A percentile compares a stretch with the other conserved stretches of the same genome.
Conservation (phyloP, 2,797 vertebrate genomes). For the Pangasius mekongensis region DNA sequence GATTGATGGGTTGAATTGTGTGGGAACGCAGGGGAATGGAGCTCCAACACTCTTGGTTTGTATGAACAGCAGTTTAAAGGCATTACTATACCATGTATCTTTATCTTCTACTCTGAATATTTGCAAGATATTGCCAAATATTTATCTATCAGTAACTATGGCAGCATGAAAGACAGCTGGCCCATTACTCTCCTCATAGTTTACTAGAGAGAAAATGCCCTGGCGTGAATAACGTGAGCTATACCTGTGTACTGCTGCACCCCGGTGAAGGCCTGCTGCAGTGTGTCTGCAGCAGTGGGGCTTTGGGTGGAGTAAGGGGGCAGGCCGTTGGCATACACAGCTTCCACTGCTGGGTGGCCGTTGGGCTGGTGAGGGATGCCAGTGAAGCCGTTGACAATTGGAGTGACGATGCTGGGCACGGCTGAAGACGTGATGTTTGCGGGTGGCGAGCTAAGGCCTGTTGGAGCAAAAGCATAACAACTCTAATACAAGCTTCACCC, state of each 20-base stretch:
- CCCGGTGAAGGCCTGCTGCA: slow-evolving; percentile 95
- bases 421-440: slow-evolving; percentile 88
- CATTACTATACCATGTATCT: background rate
- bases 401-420: slow-evolving; percentile 90
- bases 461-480: slow-evolving; percentile 45
- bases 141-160: background rate
- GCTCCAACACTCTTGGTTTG: background rate
- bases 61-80: background rate
- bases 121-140: background rate
- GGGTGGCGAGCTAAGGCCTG: slow-evolving; percentile 94
- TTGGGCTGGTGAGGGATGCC: slow-evolving; percentile 93
- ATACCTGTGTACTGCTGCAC: slow-evolving; percentile 98
- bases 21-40: background rate
- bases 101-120: background rate
- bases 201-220: background rate
- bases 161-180: background rate
- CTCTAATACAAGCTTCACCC: slow-evolving; percentile 39
- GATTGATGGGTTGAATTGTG: background rate
- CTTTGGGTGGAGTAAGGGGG: slow-evolving; percentile 95
- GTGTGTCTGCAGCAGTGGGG: slow-evolving; percentile 90
- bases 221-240: too few species aligned
- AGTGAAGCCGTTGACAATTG: slow-evolving; percentile 93
- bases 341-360: slow-evolving; percentile 91
- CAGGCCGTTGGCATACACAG: slow-evolving; percentile 93
- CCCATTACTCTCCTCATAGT: background rate